Base-by-base conservation (phyloP, 2,113 vertebrate species). In the Cepphus grylle region DNA sequence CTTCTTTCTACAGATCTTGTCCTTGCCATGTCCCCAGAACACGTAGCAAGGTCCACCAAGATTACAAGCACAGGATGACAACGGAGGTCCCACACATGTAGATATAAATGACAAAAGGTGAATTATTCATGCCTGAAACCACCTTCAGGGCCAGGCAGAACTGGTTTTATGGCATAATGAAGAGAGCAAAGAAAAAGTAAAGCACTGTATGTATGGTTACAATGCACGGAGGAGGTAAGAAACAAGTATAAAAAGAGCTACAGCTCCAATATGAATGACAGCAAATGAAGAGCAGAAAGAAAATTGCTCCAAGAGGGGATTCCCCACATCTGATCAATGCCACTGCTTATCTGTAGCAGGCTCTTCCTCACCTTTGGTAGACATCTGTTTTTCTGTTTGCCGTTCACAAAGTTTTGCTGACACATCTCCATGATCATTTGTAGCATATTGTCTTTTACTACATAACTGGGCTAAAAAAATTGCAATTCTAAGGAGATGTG, bases 61-160 rank as follows among this genome's bases (percentile, higher is more conserved):
- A 71, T 52, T 66, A 53, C 23, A 56, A 86, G 26, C 6, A 30
- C 12, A 58, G 29, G 30, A 43, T 72, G 27, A 43, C 65, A 82
- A 27, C 1, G 3, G 18, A 69, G n/a, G 27, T 80, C 56, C 58
- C 32, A 62, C 6, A 20, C 0, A 1, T 11, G 14, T 4, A 69
- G 73, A 59, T 22, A 55, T 25, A 53, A 81, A 59, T 63, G 10
- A 45, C 56, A 36, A 50, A 76, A 77, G 10, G 21, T 80, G 43
- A 73, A 3, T 69, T 77, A 63, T 49, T 81, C 38, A 32, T 45
- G 18, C 58, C 52, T 79, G 40, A 56, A 81, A 40, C 12, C 34
- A 30, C 30, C 21, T 38, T 38, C 62, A 79, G 30, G 17, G 8
- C 7, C 15, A 58, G 42, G 18, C 20, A 85, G 55, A 83, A 55